Percentiles rank a stretch among this genome's conserved stretches.
Conservation (phyloP, 2,888 invertebrate genomes). For the Rhyacophila evoluta region DNA sequence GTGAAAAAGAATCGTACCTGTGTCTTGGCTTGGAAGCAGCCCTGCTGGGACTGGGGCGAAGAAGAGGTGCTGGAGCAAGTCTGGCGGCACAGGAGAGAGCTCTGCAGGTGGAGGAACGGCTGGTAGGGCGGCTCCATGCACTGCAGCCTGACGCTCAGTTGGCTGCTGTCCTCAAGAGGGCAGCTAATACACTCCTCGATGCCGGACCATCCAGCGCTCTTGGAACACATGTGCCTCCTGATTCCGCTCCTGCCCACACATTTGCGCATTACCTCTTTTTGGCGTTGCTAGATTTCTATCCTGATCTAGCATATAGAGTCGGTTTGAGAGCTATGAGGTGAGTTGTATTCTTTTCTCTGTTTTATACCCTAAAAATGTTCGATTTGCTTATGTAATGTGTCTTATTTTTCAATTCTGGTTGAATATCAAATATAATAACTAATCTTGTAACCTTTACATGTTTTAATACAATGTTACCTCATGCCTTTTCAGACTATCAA, state of each 20-base stretch:
- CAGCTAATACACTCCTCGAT: slow-evolving; percentile 77
- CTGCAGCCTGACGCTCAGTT: slow-evolving; percentile 81
- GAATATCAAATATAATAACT: too few relatives aligned
- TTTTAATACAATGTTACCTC: too few relatives aligned
- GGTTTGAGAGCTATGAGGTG: slow-evolving; percentile 82
- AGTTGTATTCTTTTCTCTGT: slow-evolving; percentile 11
- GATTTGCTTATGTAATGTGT: too few relatives aligned
- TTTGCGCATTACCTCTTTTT: slow-evolving; percentile 85
- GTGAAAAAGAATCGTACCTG: slow-evolving; percentile 80
- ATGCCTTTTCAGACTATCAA: slow-evolving; percentile 74
- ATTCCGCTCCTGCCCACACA: slow-evolving; percentile 87
- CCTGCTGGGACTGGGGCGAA: slow-evolving; percentile 82
- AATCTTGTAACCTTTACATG: too few relatives aligned
- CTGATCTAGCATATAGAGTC: slow-evolving; percentile 83
- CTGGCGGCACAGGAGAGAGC: slow-evolving; percentile 79
- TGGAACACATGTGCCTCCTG: slow-evolving; percentile 79
- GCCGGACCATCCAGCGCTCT: slow-evolving; percentile 84
- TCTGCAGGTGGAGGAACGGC: slow-evolving; percentile 79
- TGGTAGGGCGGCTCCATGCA: slow-evolving; percentile 81
- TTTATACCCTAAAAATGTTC: background rate
- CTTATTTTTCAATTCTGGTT: too few relatives aligned
- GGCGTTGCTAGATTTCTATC: slow-evolving; percentile 79
- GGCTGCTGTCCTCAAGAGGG: slow-evolving; percentile 76
- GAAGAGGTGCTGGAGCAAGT: slow-evolving; percentile 84
- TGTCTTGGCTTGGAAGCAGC: slow-evolving; percentile 84